Conservation (phyloP, 2,888 invertebrate species). For the Agrotis clavis region DNA sequence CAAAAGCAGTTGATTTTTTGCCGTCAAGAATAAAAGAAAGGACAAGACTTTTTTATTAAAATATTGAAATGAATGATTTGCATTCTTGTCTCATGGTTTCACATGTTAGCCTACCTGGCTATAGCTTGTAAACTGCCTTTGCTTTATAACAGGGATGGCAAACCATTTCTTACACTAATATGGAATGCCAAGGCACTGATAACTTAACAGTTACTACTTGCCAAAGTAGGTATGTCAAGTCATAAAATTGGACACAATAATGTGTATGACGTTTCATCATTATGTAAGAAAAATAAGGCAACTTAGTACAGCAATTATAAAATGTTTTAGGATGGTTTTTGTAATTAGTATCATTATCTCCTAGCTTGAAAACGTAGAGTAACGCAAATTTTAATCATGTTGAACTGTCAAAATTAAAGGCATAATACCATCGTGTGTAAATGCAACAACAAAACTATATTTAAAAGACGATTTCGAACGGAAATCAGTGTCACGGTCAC, state of each 20-base stretch:
- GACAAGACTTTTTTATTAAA: constrained; percentile 20
- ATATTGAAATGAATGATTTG: constrained; percentile 34
- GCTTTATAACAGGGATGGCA: constrained; percentile 12
- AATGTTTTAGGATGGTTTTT: neutral
- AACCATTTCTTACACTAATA: neutral
- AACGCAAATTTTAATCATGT: too few species aligned
- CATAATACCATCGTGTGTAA: neutral
- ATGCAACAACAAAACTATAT: neutral
- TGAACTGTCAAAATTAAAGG: neutral
- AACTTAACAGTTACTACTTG: too few species aligned
- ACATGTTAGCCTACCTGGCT: constrained; percentile 24
- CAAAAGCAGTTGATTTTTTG: constrained; percentile 18
- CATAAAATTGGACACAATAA: neutral
- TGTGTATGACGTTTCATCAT: neutral
- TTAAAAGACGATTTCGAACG: neutral
- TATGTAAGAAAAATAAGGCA: neutral
- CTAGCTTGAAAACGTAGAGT: too few species aligned
- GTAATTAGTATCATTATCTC: neutral
- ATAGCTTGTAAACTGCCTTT: constrained; percentile 51
- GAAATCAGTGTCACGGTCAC: neutral
- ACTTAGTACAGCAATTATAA: neutral
- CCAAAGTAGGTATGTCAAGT: neutral
- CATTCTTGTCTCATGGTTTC: constrained; percentile 28
- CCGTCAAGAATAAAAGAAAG: constrained; percentile 27
- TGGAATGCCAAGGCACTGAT: neutral